These are phyloP conservation scores for Pogonocichla stellata DNA, from an alignment of 2,113 vertebrate species.

Conservation along the genomic window DNA sequence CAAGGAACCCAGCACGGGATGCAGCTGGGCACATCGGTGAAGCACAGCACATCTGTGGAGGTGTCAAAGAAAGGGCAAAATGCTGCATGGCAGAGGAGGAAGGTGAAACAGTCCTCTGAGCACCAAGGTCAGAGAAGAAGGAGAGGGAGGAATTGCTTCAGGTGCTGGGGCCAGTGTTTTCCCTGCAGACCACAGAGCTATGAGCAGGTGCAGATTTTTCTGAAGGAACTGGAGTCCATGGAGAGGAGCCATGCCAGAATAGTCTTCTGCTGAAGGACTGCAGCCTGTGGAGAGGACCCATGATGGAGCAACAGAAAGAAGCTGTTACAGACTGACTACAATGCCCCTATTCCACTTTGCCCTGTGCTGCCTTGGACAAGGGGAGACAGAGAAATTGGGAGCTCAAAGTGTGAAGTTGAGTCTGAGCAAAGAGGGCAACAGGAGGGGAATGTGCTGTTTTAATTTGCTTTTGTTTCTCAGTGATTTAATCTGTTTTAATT, in stretches of 20 bases:
- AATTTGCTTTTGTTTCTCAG: not conserved
- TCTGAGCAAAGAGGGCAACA: not conserved
- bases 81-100: not conserved
- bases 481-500: not conserved
- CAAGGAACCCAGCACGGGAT: rapidly evolving
- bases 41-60: not conserved
- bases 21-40: not conserved
- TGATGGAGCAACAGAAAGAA: not conserved
- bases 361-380: not conserved
- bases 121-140: not conserved
- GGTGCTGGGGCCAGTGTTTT: not conserved
- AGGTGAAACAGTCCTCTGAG: not conserved
- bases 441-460: not conserved
- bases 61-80: not conserved
- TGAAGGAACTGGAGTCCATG: not conserved
- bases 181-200: not conserved
- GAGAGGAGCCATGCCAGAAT: not conserved
- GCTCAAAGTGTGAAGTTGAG: not conserved
- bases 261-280: not conserved
- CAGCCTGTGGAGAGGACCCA: not conserved
- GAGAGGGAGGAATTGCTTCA: not conserved
- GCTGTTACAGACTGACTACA: not conserved
- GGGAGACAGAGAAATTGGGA: not conserved
- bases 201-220: not conserved
- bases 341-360: not conserved